Conservation (phyloP, 53 echinoderm and acorn worm species). For the Luidia sarsii region DNA sequence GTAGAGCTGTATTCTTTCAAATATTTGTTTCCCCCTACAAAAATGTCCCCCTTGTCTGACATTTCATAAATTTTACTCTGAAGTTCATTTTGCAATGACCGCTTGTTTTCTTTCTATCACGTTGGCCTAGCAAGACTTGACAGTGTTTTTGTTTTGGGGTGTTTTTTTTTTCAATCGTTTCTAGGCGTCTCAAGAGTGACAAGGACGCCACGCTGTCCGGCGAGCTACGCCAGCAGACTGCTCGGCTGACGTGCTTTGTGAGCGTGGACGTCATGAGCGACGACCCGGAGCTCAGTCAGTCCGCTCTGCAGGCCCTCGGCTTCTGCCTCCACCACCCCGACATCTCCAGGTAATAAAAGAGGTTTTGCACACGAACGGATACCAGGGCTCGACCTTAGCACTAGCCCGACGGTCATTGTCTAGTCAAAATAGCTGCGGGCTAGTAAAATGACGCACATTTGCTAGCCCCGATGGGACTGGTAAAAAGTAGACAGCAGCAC, state of each 20-base stretch:
- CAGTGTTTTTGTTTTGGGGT: background rate
- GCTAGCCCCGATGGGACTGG: too few relatives aligned
- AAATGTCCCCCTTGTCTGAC: too few relatives aligned
- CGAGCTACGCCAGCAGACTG: constrained; percentile 53
- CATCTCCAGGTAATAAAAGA: constrained; percentile 57
- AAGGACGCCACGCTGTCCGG: constrained; percentile 37
- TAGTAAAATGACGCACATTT: background rate
- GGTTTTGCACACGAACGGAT: background rate
- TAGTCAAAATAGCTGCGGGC: too few relatives aligned
- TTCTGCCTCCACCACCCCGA: constrained; percentile 85
- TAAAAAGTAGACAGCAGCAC: too few relatives aligned
- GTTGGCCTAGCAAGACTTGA: background rate
- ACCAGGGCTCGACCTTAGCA: too few relatives aligned
- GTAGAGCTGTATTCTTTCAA: too few relatives aligned
- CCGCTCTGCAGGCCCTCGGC: constrained; percentile 86
- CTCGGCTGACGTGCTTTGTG: constrained; percentile 61
- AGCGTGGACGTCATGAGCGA: constrained; percentile 78
- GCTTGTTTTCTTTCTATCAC: background rate
- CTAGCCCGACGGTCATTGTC: too few relatives aligned
- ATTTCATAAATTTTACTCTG: background rate
- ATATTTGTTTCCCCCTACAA: too few relatives aligned
- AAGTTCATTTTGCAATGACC: background rate
- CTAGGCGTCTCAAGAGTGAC: constrained; percentile 59
- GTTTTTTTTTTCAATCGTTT: background rate
- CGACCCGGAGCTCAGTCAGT: constrained; percentile 70